phyloP scores from a whole-genome alignment of 64 coral and sea anemone genomes.

The Montipora cactus region DNA sequence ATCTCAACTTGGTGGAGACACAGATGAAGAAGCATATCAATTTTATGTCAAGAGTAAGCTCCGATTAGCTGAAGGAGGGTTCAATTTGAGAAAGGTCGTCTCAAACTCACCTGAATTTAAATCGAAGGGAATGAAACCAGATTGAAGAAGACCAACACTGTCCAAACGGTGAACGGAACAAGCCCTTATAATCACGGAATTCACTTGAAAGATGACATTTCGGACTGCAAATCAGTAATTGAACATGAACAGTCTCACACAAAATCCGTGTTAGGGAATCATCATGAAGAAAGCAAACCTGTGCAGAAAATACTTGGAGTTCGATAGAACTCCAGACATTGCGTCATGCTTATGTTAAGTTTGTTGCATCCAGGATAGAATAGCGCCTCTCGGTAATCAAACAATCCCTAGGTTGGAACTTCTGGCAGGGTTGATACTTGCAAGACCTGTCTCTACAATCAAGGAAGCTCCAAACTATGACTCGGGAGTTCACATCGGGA shows the following conservation, averaged over 20 bases:
- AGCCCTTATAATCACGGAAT: background rate
- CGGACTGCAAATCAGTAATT: background rate
- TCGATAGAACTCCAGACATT: background rate
- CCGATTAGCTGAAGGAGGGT: background rate
- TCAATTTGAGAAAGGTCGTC: background rate
- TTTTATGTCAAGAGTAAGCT: background rate
- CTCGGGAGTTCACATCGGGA: background rate
- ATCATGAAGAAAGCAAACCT: background rate
- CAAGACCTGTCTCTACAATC: background rate
- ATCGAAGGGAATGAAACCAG: background rate
- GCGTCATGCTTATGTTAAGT: background rate
- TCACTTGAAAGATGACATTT: background rate
- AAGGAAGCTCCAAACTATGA: background rate
- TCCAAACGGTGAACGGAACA: background rate
- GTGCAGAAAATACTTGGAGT: background rate
- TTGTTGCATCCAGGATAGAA: too few species aligned
- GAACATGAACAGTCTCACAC: slow-evolving; percentile 43
- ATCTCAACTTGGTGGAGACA: background rate
- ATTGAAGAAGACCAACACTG: background rate
- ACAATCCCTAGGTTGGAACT: slow-evolving; percentile 34
- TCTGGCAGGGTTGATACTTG: background rate
- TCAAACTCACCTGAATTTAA: slow-evolving; percentile 7
- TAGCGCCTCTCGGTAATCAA: background rate
- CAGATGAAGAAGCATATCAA: background rate
- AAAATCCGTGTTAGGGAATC: background rate